Evolutionary conservation across 2,888 invertebrate genomes (phyloP), one percentile per base, ranked within the genome.

Genomic region (Caenorhabditis uteleia): DNA sequence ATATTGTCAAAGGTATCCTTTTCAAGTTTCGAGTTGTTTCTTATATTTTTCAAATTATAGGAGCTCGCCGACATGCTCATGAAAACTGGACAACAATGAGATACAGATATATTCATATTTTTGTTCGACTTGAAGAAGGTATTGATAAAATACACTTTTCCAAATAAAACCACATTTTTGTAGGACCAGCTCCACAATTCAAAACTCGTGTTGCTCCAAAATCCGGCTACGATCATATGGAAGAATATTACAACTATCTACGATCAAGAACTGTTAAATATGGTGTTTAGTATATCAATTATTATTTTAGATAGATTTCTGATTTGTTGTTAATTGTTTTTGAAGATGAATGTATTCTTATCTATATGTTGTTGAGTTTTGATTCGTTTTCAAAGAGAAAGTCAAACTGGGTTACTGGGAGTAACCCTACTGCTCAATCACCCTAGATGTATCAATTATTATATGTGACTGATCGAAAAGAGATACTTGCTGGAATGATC

Each of bases 81-180:
- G 81, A 80, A 45, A 60, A 73, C 49, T 81, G 78, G 79, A 53
- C 68, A 43, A 57, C 58, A 8, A 75, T 77, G 29, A 70, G 79
- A 14, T 77, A 81, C 54, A 71, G 81, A 2, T 81, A 80, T 73
- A 79, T 81, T 46, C 58, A 81, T 45, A 56, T 81, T 39, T 80
- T 73, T 50, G 79, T 81, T n/a, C 58, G 79, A 21, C 59, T 81
- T n/a, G 79, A 81, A 55, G 78, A 79, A 16, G 65, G 39, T 20
- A 12, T n/a, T n/a, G n/a, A n/a, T n/a, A n/a, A n/a, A n/a, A n/a
- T n/a, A n/a, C n/a, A n/a, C n/a, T n/a, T n/a, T n/a, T n/a, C n/a
- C 8, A 20, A 39, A 39, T 27, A 14, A 45, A 12, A 18, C 8
- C 18, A 3, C 23, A 3, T 21, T 8, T 8, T 47, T 31, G 21